phyloP scores from a whole-genome alignment of 2,113 vertebrate genomes.

The Varanus komodoensis region DNA sequence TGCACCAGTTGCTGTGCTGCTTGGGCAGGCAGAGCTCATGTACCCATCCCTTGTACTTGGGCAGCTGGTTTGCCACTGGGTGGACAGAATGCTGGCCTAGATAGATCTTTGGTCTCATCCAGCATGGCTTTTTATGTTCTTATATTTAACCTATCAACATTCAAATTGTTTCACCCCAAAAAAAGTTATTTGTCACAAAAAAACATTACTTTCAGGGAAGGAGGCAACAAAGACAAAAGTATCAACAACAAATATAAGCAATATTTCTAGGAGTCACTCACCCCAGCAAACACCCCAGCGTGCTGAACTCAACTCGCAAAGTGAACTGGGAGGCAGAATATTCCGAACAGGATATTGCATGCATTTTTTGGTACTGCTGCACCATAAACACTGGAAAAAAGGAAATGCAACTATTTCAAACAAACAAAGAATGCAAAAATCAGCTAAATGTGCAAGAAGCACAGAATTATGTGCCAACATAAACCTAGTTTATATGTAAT shows the following conservation, averaged over 20 bases:
- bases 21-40: no score
- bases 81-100: no score
- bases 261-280: constrained; percentile 71
- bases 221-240: accelerated
- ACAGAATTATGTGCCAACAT: not conserved
- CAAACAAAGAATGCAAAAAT: no score
- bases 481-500: no score
- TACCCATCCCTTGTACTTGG: no score
- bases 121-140: no score
- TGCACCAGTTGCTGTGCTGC: no score
- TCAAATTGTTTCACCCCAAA: not conserved
- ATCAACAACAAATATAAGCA: accelerated
- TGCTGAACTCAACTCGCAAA: constrained; percentile 87
- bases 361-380: constrained; percentile 80
- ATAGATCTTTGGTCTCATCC: no score
- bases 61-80: no score
- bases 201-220: no score
- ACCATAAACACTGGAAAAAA: constrained; percentile 91
- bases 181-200: no score
- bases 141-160: not conserved
- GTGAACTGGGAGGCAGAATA: constrained; percentile 82
- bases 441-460: not conserved
- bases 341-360: constrained; percentile 85
- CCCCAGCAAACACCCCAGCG: constrained; percentile 96
- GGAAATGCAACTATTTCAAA: accelerated